A percentile compares a stretch with the other conserved stretches of the same genome.
Conservation (phyloP, 2,113 vertebrate species). For the Melanerpes aurifrons region DNA sequence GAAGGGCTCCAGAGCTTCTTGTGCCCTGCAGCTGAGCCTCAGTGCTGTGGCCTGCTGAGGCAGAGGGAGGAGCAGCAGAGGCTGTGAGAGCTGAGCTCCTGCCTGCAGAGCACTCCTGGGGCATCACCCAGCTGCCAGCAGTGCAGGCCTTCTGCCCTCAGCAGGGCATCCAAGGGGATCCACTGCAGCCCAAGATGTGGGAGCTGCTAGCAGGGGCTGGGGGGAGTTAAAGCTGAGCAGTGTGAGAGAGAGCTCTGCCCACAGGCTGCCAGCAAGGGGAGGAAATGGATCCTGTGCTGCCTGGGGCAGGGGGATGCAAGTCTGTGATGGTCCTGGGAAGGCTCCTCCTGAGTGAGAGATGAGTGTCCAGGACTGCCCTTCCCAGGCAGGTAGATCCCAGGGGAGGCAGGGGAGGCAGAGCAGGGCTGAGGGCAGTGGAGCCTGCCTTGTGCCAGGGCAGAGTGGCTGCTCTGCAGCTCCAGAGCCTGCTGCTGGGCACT, state of each 20-base stretch:
- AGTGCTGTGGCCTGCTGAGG: background rate
- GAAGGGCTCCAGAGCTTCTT: background rate
- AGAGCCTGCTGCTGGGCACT: background rate
- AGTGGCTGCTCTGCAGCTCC: background rate
- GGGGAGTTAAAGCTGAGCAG: background rate
- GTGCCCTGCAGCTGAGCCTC: background rate
- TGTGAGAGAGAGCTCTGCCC: background rate
- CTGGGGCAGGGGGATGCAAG: background rate
- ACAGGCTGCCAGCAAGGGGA: background rate
- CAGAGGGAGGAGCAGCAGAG: background rate
- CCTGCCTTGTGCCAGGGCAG: constrained; percentile 1
- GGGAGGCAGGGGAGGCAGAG: constrained; percentile 14
- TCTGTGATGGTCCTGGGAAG: constrained; percentile 57
- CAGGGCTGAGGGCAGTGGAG: background rate
- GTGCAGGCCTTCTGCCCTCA: background rate
- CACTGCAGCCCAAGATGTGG: background rate
- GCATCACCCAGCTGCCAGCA: background rate
- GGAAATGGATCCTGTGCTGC: constrained; percentile 36
- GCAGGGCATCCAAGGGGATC: background rate
- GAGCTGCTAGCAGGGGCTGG: background rate
- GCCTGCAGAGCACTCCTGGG: background rate
- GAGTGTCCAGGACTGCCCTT: constrained; percentile 55
- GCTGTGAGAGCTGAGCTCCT: background rate
- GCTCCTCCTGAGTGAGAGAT: constrained; percentile 63
- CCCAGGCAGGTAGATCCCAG: constrained; percentile 62